Evolutionary conservation across 2,888 invertebrate species (phyloP).

Genomic region (Aporophyla nigra): DNA sequence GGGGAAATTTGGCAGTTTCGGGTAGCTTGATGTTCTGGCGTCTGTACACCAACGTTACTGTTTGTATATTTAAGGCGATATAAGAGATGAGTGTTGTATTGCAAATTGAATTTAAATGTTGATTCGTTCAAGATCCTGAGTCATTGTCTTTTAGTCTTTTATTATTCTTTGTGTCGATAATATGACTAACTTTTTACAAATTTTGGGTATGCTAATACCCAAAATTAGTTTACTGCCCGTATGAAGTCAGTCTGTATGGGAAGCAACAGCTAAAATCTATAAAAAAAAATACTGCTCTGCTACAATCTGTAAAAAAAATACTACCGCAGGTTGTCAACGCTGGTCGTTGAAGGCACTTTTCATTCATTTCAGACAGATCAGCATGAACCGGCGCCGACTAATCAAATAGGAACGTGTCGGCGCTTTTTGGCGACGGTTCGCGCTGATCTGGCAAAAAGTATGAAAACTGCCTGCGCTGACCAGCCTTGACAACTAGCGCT

Average conservation of each 20-base stretch:
- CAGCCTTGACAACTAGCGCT: too few relatives aligned
- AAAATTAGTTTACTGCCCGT: background rate
- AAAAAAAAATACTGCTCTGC: background rate
- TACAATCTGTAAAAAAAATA: too few relatives aligned
- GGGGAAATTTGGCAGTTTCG: too few relatives aligned
- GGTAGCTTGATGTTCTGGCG: too few relatives aligned
- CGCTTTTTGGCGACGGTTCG: too few relatives aligned
- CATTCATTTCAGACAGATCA: too few relatives aligned
- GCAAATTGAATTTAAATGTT: background rate
- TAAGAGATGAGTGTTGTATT: background rate
- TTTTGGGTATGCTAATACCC: too few relatives aligned
- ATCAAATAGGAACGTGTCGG: background rate
- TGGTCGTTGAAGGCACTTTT: background rate
- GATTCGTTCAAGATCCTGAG: conserved; percentile 6
- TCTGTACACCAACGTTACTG: conserved; percentile 15
- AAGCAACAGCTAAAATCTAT: background rate
- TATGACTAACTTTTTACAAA: conserved; percentile 16
- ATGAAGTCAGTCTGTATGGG: background rate
- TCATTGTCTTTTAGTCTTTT: background rate
- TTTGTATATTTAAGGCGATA: conserved; percentile 10
- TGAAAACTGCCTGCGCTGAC: too few relatives aligned
- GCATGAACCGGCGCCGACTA: background rate
- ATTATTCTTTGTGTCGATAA: background rate
- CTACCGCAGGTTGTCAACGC: too few relatives aligned
- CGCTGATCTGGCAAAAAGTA: too few relatives aligned